Conservation (phyloP, 2,797 vertebrate genomes). For the Molossus molossus region DNA sequence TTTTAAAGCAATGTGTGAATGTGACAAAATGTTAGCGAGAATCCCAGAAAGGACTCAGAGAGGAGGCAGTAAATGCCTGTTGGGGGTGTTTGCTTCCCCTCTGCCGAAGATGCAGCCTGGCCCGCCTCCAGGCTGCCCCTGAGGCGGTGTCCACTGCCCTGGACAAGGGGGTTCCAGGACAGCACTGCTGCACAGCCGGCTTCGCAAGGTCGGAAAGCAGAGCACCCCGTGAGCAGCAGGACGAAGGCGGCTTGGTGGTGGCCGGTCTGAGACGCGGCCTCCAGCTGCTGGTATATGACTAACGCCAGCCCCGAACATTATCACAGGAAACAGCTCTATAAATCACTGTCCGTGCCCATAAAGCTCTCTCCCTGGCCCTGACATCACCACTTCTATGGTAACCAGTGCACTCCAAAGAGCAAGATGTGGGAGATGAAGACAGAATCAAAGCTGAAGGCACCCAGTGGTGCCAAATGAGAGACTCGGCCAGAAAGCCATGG, state of each 20-base stretch:
- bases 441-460: constrained; percentile 35
- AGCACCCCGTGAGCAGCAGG: not conserved
- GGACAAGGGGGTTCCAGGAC: not conserved
- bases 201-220: not conserved
- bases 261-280: not conserved
- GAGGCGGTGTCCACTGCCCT: not conserved
- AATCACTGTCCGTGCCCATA: constrained; percentile 18
- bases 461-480: not conserved
- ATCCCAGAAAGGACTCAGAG: not conserved
- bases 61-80: not conserved
- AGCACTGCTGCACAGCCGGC: too few species aligned
- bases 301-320: constrained; percentile 4
- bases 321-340: constrained; percentile 47
- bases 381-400: constrained; percentile 68
- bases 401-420: constrained; percentile 60
- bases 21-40: not conserved
- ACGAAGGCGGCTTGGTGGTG: rapidly evolving
- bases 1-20: not conserved
- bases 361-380: constrained; percentile 37
- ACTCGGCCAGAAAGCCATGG: not conserved
- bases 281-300: not conserved
- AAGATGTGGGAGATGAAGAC: constrained; percentile 54
- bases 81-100: not conserved
- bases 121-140: not conserved
- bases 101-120: not conserved